phyloP scores from a whole-genome alignment of 2,113 vertebrate genomes.

The Pionites leucogaster region DNA sequence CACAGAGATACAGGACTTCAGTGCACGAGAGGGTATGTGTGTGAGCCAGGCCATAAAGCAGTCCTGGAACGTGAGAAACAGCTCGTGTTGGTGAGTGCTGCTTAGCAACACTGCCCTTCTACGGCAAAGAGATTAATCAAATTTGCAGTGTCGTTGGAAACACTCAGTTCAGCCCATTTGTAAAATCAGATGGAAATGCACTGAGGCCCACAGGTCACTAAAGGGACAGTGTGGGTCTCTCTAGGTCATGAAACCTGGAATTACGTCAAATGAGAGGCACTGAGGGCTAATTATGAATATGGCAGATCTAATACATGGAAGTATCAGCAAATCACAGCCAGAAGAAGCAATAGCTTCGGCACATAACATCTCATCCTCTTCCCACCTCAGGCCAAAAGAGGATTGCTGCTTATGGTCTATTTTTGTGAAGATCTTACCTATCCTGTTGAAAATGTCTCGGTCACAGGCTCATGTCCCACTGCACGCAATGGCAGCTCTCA shows the following conservation, averaged over 20 bases:
- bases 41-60: slow-evolving; percentile 11
- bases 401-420: not conserved
- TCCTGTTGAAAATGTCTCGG: not conserved
- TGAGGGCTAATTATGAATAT: slow-evolving; percentile 10
- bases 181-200: not conserved
- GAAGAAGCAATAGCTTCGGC: not conserved
- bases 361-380: not conserved
- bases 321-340: not conserved
- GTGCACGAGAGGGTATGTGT: not conserved
- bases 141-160: slow-evolving; percentile 42
- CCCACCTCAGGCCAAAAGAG: not conserved
- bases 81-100: not conserved
- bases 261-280: not conserved
- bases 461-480: not conserved
- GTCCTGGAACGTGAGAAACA: not conserved
- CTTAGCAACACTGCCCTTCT: slow-evolving; percentile 68
- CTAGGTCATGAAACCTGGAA: slow-evolving; percentile 11
- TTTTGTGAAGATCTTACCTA: not conserved
- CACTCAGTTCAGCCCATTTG: not conserved
- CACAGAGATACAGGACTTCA: fast-evolving
- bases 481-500: not conserved
- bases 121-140: slow-evolving; percentile 1
- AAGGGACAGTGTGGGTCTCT: not conserved
- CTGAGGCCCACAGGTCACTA: slow-evolving; percentile 16
- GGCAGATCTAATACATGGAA: not conserved